Evolutionary conservation across 2,113 vertebrate genomes (phyloP).

Genomic region (Noctilio leporinus): DNA sequence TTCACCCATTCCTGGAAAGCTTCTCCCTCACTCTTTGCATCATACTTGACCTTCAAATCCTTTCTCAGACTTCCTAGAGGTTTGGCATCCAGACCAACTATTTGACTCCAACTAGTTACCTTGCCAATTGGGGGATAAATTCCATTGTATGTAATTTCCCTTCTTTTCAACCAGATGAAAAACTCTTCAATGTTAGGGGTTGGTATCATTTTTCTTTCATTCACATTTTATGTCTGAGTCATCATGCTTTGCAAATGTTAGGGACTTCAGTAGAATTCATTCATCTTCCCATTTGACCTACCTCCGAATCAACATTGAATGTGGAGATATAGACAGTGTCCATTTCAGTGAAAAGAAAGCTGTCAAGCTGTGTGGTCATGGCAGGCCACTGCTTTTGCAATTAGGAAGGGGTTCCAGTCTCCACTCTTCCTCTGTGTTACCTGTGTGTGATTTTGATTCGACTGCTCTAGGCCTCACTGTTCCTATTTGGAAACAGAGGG

Average conservation of each 20-base stretch:
- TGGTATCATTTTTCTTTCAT: not conserved
- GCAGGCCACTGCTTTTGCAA: rapidly evolving
- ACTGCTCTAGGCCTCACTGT: rapidly evolving
- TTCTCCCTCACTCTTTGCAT: not conserved
- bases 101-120: not conserved
- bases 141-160: not conserved
- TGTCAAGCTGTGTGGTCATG: rapidly evolving
- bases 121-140: not conserved
- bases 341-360: not conserved
- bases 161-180: not conserved
- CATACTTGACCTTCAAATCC: not conserved
- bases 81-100: not conserved
- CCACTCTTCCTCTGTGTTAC: no score
- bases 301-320: not conserved
- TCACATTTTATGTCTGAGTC: not conserved
- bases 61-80: not conserved
- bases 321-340: not conserved
- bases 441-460: not conserved
- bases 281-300: not conserved
- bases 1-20: not conserved
- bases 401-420: rapidly evolving
- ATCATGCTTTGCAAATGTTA: not conserved
- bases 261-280: not conserved
- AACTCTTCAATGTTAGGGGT: not conserved
- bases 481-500: not conserved